Percentiles rank a stretch among this genome's conserved stretches.
phyloP scores from a whole-genome alignment of 2,888 invertebrate genomes.

The Polyommatus iphigenia region DNA sequence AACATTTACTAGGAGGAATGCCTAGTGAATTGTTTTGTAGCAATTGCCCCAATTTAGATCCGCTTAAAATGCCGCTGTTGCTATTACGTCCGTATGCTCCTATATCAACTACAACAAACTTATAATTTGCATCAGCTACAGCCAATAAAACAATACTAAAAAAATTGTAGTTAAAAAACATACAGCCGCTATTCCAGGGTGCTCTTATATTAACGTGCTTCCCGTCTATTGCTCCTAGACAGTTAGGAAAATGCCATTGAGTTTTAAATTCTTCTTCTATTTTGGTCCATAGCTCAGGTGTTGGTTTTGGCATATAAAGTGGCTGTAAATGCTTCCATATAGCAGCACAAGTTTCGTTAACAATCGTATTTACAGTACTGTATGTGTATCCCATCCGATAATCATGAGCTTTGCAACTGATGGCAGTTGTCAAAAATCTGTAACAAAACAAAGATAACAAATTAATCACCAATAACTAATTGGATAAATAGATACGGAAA shows the following conservation, averaged over 20 bases:
- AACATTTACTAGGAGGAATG: constrained; percentile 43
- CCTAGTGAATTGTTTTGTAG: constrained; percentile 39
- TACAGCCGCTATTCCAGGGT: constrained; percentile 32
- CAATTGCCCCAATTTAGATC: constrained; percentile 38
- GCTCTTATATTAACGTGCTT: constrained; percentile 32
- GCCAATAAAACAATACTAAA: constrained; percentile 41
- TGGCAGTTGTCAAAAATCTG: constrained; percentile 39
- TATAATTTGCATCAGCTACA: constrained; percentile 39
- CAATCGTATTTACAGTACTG: constrained; percentile 37
- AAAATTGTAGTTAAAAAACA: constrained; percentile 39
- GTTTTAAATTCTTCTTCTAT: constrained; percentile 37
- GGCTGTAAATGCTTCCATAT: constrained; percentile 38
- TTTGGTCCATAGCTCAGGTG: constrained; percentile 35
- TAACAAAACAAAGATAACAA: too few relatives aligned
- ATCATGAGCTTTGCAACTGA: constrained; percentile 36
- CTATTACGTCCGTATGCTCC: constrained; percentile 38
- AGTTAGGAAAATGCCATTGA: constrained; percentile 41
- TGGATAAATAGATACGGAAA: too few relatives aligned
- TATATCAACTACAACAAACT: constrained; percentile 40
- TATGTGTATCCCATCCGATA: constrained; percentile 39
- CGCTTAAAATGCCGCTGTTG: constrained; percentile 39
- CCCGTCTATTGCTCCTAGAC: constrained; percentile 38
- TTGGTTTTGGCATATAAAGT: constrained; percentile 40
- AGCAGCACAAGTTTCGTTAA: constrained; percentile 38
- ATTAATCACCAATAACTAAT: too few relatives aligned